Percentiles rank a stretch among this genome's conserved stretches.
These are phyloP conservation scores for Amphibalanus amphitrite DNA, from an alignment of 1,140 invertebrate species.

Conservation along the genomic window DNA sequence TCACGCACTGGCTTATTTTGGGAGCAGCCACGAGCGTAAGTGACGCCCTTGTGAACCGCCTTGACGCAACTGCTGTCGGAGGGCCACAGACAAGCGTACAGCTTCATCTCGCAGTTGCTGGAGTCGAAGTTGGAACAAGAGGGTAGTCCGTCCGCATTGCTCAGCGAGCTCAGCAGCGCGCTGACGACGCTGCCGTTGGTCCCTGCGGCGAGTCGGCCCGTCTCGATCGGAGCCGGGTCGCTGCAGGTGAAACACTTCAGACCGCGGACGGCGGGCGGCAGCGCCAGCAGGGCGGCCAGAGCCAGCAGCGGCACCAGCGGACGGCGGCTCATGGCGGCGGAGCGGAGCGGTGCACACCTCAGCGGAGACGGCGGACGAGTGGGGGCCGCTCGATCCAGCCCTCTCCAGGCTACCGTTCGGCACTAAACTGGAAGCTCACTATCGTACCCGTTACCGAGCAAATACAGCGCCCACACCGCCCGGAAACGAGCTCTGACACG, in stretches of 20 bases:
- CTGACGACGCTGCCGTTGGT: too few species aligned
- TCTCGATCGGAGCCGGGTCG: too few species aligned
- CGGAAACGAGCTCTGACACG: too few species aligned
- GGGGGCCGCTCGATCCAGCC: too few species aligned
- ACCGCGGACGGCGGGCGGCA: too few species aligned
- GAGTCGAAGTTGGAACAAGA: neutral
- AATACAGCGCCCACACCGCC: too few species aligned
- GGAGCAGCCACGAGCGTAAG: neutral
- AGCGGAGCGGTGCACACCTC: constrained; percentile 30
- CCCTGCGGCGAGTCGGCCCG: too few species aligned
- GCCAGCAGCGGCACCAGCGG: neutral
- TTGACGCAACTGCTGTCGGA: neutral
- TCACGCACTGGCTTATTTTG: neutral
- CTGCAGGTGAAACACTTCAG: neutral
- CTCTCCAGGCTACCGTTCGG: too few species aligned
- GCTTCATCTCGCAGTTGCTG: neutral
- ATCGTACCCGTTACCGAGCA: too few species aligned
- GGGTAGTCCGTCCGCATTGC: neutral
- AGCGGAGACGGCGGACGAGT: constrained; percentile 69
- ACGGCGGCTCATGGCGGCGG: neutral
- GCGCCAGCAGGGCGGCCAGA: neutral
- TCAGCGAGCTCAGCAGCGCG: neutral
- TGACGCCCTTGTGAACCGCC: neutral
- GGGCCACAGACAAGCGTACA: neutral
- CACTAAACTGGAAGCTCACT: too few species aligned